Evolutionary conservation across 2,888 invertebrate species (phyloP), one percentile per base, ranked within the genome.

Genomic region (Diaperis boleti): DNA sequence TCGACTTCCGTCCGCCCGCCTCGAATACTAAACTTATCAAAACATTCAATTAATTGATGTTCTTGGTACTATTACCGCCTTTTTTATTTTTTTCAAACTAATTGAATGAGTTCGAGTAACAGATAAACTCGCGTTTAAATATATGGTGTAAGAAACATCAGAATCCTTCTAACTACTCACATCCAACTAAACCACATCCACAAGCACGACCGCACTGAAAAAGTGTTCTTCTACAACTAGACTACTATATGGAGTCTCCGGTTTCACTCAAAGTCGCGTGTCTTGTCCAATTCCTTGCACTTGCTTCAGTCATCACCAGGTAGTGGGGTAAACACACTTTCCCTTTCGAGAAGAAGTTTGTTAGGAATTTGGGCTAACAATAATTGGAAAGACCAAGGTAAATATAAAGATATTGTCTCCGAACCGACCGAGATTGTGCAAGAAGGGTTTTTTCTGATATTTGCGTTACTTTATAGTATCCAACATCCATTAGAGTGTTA

Each of bases 251-350:
- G 41, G 42, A 54, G 52, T 60, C 52, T 54, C 29, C 44, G 45
- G 60, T 60, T 60, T 60, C 60, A 44, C 60, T 60, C 33, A 15
- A n/a, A 15, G 54, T 66, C 65, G 67, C 66, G 64, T 69, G 69
- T 70, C 63, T 17, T 52, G 50, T 57, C 47, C 62, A 62, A 67
- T 68, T 56, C 68, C 66, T 68, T 65, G 60, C 65, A 65, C 62
- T 66, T 68, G 56, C 65, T 47, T 50, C 69, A 62, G 60, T 62
- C 64, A 65, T 66, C 62, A 49, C 14, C 37, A 37, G 15, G 59
- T 26, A 39, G 60, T 52, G 70, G 67, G 68, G 64, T 35, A 37
- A 45, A 49, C 45, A 64, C 59, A 71, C 71, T 71, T 71, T 71
- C 71, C 68, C 67, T 70, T 64, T 42, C 52, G 59, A 60, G 49